A percentile compares a stretch with the other conserved stretches of the same genome.
Conservation (phyloP, 2,888 invertebrate genomes). For the Tortrix viridana region DNA sequence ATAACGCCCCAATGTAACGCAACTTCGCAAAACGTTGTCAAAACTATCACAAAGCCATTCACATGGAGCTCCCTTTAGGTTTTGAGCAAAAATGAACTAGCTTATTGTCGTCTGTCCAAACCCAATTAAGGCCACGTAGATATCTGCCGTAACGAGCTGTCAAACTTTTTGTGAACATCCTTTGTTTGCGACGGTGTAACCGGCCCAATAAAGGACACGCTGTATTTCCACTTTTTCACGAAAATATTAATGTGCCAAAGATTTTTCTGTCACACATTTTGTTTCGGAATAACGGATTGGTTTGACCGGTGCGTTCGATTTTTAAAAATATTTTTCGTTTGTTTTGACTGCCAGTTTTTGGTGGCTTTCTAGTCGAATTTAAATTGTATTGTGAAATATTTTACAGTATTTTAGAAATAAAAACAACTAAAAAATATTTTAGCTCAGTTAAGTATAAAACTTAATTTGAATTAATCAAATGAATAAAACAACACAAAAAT, state of each 20-base stretch:
- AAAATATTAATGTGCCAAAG: slow-evolving; percentile 22
- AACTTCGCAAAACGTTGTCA: not conserved
- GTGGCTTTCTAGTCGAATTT: not conserved
- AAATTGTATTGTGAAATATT: too few relatives aligned
- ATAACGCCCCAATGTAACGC: not conserved
- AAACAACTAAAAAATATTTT: too few relatives aligned
- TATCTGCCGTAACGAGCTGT: slow-evolving; percentile 66
- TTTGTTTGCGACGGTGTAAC: slow-evolving; percentile 53
- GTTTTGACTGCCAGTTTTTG: not conserved
- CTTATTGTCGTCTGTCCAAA: slow-evolving; percentile 54
- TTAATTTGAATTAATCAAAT: too few relatives aligned
- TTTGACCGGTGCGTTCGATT: slow-evolving; percentile 50
- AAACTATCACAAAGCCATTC: slow-evolving; percentile 7
- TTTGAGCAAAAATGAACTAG: slow-evolving; percentile 12
- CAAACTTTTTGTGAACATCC: slow-evolving; percentile 72
- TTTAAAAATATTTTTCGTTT: slow-evolving; percentile 38
- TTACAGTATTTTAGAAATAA: too few relatives aligned
- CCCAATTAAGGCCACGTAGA: slow-evolving; percentile 63
- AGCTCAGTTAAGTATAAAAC: too few relatives aligned
- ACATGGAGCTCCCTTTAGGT: slow-evolving; percentile 3
- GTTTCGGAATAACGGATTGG: slow-evolving; percentile 12
- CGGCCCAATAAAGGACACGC: slow-evolving; percentile 26
- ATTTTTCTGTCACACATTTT: slow-evolving; percentile 16
- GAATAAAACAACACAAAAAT: too few relatives aligned
- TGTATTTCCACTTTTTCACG: slow-evolving; percentile 16